These are phyloP conservation scores for Antechinus stuartii DNA, from an alignment of 2,113 vertebrate species.

Conservation along the genomic window DNA sequence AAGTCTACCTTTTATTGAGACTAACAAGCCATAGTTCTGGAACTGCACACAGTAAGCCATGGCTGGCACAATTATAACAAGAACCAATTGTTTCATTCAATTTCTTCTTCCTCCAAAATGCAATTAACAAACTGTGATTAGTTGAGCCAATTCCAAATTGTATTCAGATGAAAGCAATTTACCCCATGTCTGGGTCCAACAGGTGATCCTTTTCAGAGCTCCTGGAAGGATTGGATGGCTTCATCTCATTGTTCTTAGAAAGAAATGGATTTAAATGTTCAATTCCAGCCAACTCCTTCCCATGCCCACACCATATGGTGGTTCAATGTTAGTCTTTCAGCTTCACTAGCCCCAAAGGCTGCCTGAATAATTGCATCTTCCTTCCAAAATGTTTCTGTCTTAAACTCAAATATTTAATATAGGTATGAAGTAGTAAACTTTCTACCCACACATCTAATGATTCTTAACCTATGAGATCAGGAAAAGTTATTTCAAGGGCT, in stretches of 20 bases:
- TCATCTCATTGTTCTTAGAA: constrained; percentile 75
- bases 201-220: constrained; percentile 81
- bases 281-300: constrained; percentile 52
- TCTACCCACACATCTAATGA: neutral
- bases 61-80: constrained; percentile 78
- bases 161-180: constrained; percentile 88
- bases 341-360: constrained; percentile 53
- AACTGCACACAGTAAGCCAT: constrained; percentile 71
- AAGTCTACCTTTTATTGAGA: constrained; percentile 75
- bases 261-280: constrained; percentile 72
- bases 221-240: constrained; percentile 79
- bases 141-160: constrained; percentile 85
- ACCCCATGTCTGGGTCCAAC: constrained; percentile 77
- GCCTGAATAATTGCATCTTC: constrained; percentile 70
- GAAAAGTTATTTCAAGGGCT: constrained; percentile 35
- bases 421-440: constrained; percentile 52
- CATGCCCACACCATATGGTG: constrained; percentile 70
- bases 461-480: neutral
- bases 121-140: constrained; percentile 86
- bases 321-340: constrained; percentile 58
- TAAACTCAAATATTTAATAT: constrained; percentile 57
- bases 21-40: constrained; percentile 74
- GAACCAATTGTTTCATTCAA: constrained; percentile 76
- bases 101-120: constrained; percentile 81
- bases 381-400: constrained; percentile 62